phyloP scores from a whole-genome alignment of 1,140 invertebrate genomes.

The Eriosoma lanigerum region DNA sequence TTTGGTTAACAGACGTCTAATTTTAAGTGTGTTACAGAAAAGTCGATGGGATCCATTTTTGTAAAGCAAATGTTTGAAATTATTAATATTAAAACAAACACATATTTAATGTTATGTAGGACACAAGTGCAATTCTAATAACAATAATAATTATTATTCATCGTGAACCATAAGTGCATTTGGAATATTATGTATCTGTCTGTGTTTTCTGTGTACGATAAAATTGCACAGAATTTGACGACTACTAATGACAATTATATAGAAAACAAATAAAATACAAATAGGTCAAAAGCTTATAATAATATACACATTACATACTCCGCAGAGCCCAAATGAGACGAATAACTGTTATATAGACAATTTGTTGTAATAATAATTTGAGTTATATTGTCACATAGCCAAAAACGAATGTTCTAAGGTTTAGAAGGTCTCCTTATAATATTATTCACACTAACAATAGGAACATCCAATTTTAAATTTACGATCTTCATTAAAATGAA shows the following conservation, averaged over 20 bases:
- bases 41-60: not conserved
- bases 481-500: slow-evolving; percentile 23
- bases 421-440: not conserved
- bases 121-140: not conserved
- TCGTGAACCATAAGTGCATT: not conserved
- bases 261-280: not conserved
- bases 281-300: not conserved
- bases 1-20: not conserved
- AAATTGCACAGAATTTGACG: not conserved
- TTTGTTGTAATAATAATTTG: not conserved
- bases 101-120: not conserved
- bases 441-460: not conserved
- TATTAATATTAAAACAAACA: not conserved
- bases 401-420: not conserved
- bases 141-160: too few relatives aligned
- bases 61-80: not conserved
- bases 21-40: not conserved
- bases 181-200: too few relatives aligned
- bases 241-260: not conserved
- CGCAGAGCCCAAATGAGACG: not conserved
- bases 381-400: slow-evolving; percentile 24
- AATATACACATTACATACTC: not conserved
- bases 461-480: slow-evolving; percentile 7
- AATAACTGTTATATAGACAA: not conserved
- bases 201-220: not conserved